Evolutionary conservation across 23 tunicate species (phyloP).

Genomic region (Halocynthia aurantium): DNA sequence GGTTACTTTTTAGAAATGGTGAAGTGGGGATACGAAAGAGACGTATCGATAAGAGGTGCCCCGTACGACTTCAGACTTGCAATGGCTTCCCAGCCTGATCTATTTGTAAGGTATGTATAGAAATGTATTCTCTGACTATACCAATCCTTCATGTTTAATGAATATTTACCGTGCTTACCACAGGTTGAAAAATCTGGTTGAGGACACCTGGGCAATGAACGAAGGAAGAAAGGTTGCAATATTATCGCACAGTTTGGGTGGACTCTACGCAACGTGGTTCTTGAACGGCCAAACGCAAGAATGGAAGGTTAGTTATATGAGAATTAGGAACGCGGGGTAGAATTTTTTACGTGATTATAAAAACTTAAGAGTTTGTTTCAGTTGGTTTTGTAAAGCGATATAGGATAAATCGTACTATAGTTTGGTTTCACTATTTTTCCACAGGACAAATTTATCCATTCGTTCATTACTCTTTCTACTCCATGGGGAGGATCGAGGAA

Average conservation of each 20-base stretch:
- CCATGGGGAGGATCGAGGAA: conserved; percentile 71
- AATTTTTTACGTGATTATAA: not conserved
- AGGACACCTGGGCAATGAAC: conserved; percentile 37
- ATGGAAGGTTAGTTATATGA: conserved; percentile 43
- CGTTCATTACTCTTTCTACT: conserved; percentile 37
- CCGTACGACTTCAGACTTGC: conserved; percentile 67
- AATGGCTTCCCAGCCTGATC: conserved; percentile 47
- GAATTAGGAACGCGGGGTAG: too few relatives aligned
- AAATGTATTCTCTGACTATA: not conserved
- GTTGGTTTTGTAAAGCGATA: too few relatives aligned
- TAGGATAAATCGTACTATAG: not conserved
- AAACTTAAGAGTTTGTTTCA: not conserved
- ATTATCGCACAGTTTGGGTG: conserved; percentile 62
- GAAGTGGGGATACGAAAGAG: conserved; percentile 40
- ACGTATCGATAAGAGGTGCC: conserved; percentile 58
- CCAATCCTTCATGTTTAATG: not conserved
- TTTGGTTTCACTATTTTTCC: not conserved
- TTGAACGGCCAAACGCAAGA: conserved; percentile 51
- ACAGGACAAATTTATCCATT: conserved; percentile 45
- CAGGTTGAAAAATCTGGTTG: conserved; percentile 47
- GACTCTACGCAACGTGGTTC: conserved; percentile 63
- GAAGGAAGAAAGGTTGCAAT: conserved; percentile 38
- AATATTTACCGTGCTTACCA: not conserved
- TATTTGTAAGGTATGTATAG: conserved; percentile 26
- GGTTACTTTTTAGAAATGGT: conserved; percentile 31